phyloP scores from a whole-genome alignment of 1,140 invertebrate species.

The Heliconius himera region DNA sequence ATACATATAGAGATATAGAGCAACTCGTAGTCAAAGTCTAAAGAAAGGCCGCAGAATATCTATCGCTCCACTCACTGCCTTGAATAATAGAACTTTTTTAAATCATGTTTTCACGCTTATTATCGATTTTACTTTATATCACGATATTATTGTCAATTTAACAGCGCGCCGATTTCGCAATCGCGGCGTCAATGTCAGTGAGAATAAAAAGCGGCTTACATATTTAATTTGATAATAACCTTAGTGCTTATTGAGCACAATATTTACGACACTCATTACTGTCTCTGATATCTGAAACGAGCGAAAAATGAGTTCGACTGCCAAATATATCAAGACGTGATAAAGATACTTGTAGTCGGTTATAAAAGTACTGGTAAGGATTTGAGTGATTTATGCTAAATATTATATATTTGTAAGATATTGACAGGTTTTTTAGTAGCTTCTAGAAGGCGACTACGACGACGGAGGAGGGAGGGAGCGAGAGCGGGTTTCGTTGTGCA shows the following conservation, averaged over 20 bases:
- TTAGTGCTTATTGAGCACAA: background rate
- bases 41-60: background rate
- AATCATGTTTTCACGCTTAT: constrained; percentile 20
- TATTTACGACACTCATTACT: background rate
- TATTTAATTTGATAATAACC: background rate
- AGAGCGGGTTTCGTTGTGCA: constrained; percentile 17
- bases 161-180: constrained; percentile 19
- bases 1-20: too few species aligned
- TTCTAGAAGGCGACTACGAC: background rate
- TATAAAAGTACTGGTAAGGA: background rate
- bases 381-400: background rate
- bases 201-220: too few species aligned
- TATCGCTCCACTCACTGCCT: background rate
- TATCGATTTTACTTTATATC: constrained; percentile 18
- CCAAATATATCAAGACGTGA: background rate
- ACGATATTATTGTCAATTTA: constrained; percentile 24
- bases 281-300: background rate
- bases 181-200: background rate
- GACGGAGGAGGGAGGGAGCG: background rate
- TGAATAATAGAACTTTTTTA: constrained; percentile 22
- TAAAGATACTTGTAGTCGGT: background rate
- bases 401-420: background rate
- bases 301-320: background rate
- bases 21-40: background rate
- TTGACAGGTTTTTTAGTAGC: background rate